Evolutionary conservation across 2,888 invertebrate genomes (phyloP).

Genomic region (Galerucella nymphaeae): DNA sequence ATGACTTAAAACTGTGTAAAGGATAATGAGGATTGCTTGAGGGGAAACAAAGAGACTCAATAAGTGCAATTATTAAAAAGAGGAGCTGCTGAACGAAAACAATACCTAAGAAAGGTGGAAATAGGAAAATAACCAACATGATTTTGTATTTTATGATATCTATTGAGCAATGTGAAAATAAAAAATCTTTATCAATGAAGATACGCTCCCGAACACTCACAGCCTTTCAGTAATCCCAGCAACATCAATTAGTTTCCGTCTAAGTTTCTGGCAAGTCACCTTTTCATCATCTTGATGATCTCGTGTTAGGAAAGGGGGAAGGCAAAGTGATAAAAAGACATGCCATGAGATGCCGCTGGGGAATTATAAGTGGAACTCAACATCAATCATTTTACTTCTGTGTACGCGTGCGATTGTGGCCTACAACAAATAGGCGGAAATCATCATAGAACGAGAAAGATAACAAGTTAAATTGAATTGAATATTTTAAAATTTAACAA

Average conservation of each 20-base stretch:
- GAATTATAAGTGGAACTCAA: slow-evolving; percentile 52
- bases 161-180: no score
- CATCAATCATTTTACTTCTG: slow-evolving; percentile 54
- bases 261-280: slow-evolving; percentile 39
- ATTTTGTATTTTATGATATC: no score
- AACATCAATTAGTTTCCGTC: slow-evolving; percentile 22
- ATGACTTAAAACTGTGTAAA: no score
- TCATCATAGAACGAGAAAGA: neutral
- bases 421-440: neutral
- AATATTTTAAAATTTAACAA: no score
- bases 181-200: neutral
- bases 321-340: slow-evolving; percentile 45
- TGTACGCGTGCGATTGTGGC: slow-evolving; percentile 41
- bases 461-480: no score
- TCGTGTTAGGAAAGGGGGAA: slow-evolving; percentile 15
- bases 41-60: no score
- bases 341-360: slow-evolving; percentile 54
- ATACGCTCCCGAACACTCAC: neutral
- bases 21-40: no score
- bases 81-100: no score
- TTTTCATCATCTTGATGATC: slow-evolving; percentile 34
- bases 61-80: no score
- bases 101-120: no score
- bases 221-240: slow-evolving; percentile 16
- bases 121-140: no score